Evolutionary conservation across 1,140 invertebrate genomes (phyloP).

Genomic region (Elysia chlorotica): DNA sequence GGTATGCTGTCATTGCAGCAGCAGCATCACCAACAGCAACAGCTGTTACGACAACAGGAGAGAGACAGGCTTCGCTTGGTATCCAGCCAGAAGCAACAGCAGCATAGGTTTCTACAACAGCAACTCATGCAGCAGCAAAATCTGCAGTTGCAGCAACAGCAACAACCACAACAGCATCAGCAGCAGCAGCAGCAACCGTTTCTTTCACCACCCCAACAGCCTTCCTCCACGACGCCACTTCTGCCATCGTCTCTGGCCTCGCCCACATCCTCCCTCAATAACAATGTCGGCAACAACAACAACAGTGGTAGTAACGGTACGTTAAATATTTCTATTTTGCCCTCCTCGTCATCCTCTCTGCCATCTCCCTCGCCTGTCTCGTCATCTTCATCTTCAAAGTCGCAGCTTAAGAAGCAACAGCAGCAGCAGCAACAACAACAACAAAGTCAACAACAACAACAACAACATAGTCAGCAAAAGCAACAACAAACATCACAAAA

Average conservation of each 20-base stretch:
- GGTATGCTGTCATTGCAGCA: neutral
- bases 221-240: conserved; percentile 6
- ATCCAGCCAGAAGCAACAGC: conserved; percentile 4
- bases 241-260: too few relatives aligned
- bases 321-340: too few relatives aligned
- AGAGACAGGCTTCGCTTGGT: neutral
- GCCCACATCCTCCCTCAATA: too few relatives aligned
- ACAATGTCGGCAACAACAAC: too few relatives aligned
- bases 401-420: neutral
- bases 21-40: conserved; percentile 4
- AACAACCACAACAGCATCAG: neutral
- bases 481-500: neutral
- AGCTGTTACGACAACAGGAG: neutral
- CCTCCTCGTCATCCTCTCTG: too few relatives aligned
- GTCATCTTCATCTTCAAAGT: neutral
- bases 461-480: conserved; percentile 19
- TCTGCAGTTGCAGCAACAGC: neutral
- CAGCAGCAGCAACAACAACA: conserved; percentile 4
- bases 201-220: conserved; percentile 10
- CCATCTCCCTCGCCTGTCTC: neutral
- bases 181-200: conserved; percentile 16
- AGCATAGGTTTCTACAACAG: too few relatives aligned
- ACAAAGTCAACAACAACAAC: conserved; percentile 7
- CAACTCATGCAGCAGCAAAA: conserved; percentile 14
- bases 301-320: too few relatives aligned